These are phyloP conservation scores for Dicroscelio sp. DNA, from an alignment of 2,888 invertebrate species.

Conservation along the genomic window DNA sequence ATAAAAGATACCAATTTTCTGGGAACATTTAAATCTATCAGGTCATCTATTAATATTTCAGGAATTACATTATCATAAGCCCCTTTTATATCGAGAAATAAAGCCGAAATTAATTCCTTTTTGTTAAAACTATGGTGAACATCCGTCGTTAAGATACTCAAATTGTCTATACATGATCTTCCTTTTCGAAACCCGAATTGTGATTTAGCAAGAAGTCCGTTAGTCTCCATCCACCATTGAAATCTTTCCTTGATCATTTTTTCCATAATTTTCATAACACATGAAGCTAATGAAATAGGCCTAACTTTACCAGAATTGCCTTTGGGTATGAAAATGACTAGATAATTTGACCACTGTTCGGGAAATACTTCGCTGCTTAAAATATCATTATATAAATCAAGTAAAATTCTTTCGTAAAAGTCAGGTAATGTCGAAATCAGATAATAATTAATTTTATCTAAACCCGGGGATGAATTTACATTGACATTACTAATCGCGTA, in stretches of 20 bases:
- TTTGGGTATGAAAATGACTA: slow-evolving; percentile 64
- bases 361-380: slow-evolving; percentile 38
- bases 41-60: slow-evolving; percentile 39
- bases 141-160: slow-evolving; percentile 32
- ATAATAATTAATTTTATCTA: slow-evolving; percentile 54
- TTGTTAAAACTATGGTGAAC: slow-evolving; percentile 45
- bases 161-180: too few relatives aligned
- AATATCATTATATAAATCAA: slow-evolving; percentile 53
- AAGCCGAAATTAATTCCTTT: slow-evolving; percentile 35
- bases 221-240: slow-evolving; percentile 49
- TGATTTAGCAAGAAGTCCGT: not conserved
- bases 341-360: slow-evolving; percentile 38
- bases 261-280: slow-evolving; percentile 56
- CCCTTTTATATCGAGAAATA: slow-evolving; percentile 55
- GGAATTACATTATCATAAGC: slow-evolving; percentile 67
- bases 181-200: slow-evolving; percentile 66
- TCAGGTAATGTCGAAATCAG: slow-evolving; percentile 31
- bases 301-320: slow-evolving; percentile 39
- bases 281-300: slow-evolving; percentile 57
- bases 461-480: slow-evolving; percentile 35
- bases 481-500: not conserved
- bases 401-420: slow-evolving; percentile 23
- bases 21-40: slow-evolving; percentile 23
- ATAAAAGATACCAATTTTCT: slow-evolving; percentile 35
- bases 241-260: slow-evolving; percentile 38